These are phyloP conservation scores for Scytalopus superciliaris DNA, from an alignment of 2,113 vertebrate genomes.

Conservation along the genomic window DNA sequence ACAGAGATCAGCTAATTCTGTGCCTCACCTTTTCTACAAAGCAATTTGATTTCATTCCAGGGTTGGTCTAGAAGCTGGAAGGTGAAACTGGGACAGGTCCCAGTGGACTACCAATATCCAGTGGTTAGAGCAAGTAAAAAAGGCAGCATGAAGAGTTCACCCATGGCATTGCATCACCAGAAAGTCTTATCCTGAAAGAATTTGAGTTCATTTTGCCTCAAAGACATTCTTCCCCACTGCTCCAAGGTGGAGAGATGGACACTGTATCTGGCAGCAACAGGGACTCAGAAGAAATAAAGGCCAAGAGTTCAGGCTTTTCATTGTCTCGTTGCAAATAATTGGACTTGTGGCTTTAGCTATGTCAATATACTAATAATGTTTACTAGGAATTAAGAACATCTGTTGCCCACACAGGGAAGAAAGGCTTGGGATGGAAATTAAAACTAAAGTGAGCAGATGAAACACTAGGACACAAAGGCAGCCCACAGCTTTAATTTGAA, in stretches of 20 bases:
- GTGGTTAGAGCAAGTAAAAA: background rate
- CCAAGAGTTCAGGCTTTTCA: background rate
- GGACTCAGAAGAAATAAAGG: background rate
- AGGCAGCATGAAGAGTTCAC: background rate
- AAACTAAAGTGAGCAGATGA: background rate
- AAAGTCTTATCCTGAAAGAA: background rate
- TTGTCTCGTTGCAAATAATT: background rate
- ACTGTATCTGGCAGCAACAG: background rate
- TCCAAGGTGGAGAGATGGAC: background rate
- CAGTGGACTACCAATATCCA: background rate
- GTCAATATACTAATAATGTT: background rate
- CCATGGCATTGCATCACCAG: background rate
- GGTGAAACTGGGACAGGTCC: background rate
- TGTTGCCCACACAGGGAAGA: background rate
- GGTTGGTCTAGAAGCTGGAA: background rate
- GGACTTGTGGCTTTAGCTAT: background rate
- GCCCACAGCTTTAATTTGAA: slow-evolving; percentile 17
- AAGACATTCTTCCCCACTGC: background rate
- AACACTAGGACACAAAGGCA: background rate
- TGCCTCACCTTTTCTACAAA: background rate
- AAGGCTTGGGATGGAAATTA: background rate
- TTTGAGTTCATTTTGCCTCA: background rate
- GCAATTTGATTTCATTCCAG: background rate
- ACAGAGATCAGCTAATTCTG: background rate
- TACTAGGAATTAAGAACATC: background rate